Percentiles rank a stretch among this genome's conserved stretches.
Conservation (phyloP, 2,113 vertebrate species). For the Notiomystis cincta region DNA sequence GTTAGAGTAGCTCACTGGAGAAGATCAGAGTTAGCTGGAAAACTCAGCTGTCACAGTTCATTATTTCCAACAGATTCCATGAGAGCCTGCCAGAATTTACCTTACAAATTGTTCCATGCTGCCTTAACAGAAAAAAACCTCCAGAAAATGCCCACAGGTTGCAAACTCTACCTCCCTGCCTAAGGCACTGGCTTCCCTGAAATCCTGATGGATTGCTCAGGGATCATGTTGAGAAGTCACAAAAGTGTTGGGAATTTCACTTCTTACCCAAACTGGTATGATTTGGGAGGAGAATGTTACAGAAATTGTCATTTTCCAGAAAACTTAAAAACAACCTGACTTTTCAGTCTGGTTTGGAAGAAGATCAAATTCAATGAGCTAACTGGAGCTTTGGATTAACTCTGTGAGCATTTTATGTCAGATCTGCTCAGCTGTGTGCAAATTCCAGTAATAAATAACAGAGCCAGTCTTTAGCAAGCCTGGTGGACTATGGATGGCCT, state of each 20-base stretch:
- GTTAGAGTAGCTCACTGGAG: neutral
- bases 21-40: neutral
- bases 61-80: neutral
- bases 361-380: neutral
- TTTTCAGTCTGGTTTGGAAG: neutral
- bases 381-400: neutral
- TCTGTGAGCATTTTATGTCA: accelerated
- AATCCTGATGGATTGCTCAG: neutral
- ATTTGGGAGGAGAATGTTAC: neutral
- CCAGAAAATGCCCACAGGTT: neutral
- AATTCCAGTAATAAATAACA: neutral
- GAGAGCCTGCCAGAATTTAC: neutral
- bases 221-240: neutral
- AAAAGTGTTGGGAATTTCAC: neutral
- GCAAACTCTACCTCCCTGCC: neutral
- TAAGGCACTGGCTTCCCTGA: neutral
- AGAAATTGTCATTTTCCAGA: neutral
- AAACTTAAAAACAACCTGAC: neutral
- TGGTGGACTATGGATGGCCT: neutral
- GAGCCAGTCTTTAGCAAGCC: neutral
- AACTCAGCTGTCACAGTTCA: neutral
- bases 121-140: neutral
- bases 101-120: neutral
- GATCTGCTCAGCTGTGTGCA: neutral
- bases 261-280: neutral